These are phyloP conservation scores for Eupelmus urozonus DNA, from an alignment of 2,888 invertebrate species.

Conservation along the genomic window DNA sequence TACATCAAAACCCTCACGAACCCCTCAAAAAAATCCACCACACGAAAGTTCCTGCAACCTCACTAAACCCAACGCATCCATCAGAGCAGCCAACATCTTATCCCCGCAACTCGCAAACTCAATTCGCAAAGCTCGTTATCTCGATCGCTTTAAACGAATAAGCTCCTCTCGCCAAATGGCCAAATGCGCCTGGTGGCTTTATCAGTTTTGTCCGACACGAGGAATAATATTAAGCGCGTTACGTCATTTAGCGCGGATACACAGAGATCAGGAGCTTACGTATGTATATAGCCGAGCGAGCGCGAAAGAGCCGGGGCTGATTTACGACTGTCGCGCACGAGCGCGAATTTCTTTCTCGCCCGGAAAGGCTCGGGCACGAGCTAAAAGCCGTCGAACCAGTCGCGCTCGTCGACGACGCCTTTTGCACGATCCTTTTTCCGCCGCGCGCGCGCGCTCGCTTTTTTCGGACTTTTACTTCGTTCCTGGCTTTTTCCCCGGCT, in stretches of 20 bases:
- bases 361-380: conserved; percentile 11
- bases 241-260: conserved; percentile 17
- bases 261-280: neutral
- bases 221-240: conserved; percentile 35
- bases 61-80: no score
- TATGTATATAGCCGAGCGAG: neutral
- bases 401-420: conserved; percentile 9
- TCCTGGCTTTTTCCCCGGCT: neutral
- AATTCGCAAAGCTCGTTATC: no score
- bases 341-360: conserved; percentile 48
- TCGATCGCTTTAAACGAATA: no score
- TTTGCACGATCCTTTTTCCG: conserved; percentile 3
- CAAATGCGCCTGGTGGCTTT: neutral
- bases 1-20: no score
- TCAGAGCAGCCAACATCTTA: no score
- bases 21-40: no score
- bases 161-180: no score
- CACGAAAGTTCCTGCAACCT: no score
- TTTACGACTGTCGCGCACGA: conserved; percentile 54
- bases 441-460: neutral
- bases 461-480: neutral
- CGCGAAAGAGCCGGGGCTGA: conserved; percentile 6
- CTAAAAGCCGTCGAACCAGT: conserved; percentile 54
- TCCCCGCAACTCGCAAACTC: no score
- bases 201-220: neutral